These are phyloP conservation scores for Macrobrachium rosenbergii DNA, from an alignment of 1,140 invertebrate species.

Conservation along the genomic window DNA sequence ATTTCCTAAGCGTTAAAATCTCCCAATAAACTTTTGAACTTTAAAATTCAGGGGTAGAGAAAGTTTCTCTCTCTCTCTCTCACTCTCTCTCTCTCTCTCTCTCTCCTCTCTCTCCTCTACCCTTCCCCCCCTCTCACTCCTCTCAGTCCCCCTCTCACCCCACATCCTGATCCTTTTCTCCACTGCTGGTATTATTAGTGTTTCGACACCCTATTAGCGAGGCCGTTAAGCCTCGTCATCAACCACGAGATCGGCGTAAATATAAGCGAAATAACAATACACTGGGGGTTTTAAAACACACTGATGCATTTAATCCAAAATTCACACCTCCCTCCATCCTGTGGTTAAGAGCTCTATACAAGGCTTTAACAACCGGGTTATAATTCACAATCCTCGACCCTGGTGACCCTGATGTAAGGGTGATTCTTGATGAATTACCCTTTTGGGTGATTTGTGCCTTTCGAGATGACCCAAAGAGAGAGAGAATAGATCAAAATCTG, in stretches of 20 bases:
- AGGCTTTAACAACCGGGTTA: neutral
- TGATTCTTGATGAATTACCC: too few relatives aligned
- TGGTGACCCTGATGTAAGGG: neutral
- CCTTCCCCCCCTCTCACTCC: too few relatives aligned
- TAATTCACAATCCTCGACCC: neutral
- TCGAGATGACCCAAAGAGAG: too few relatives aligned
- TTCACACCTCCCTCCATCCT: conserved; percentile 10
- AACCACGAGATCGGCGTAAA: conserved; percentile 19
- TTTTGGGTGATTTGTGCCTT: too few relatives aligned
- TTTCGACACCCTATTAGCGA: neutral
- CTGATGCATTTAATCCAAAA: conserved; percentile 21
- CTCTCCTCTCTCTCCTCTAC: too few relatives aligned
- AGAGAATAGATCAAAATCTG: conserved; percentile 19
- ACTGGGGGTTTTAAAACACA: neutral
- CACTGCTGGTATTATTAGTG: neutral
- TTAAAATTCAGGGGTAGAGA: too few relatives aligned
- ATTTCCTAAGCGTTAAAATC: too few relatives aligned
- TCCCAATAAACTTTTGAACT: too few relatives aligned
- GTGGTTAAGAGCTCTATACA: neutral
- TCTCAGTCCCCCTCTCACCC: too few relatives aligned
- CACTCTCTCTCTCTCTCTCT: too few relatives aligned
- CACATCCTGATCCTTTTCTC: too few relatives aligned
- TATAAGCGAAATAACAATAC: conserved; percentile 8
- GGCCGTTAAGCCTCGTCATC: neutral
- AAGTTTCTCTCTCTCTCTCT: too few relatives aligned